A percentile compares a stretch with the other conserved stretches of the same genome.
Evolutionary conservation across 2,797 vertebrate genomes (phyloP).

Genomic region (Parambassis ranga): DNA sequence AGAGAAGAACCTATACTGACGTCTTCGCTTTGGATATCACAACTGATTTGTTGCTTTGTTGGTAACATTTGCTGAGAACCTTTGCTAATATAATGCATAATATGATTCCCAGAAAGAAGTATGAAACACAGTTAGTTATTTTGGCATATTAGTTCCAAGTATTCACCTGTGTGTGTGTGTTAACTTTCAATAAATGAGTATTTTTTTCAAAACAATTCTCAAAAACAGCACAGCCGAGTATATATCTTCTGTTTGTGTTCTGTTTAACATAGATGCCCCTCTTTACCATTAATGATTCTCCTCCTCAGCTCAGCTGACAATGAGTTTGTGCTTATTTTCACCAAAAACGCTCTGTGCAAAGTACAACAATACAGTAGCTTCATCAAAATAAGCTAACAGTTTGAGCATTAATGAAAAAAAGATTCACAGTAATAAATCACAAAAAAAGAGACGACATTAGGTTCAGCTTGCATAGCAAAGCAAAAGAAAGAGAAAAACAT

Average conservation of each 20-base stretch:
- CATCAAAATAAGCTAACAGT: conserved; percentile 73
- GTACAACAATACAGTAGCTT: conserved; percentile 83
- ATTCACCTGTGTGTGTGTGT: conserved; percentile 32
- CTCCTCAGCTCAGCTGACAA: conserved; percentile 88
- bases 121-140: conserved; percentile 47
- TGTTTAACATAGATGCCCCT: conserved; percentile 58
- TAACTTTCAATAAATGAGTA: conserved; percentile 55
- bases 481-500: conserved; percentile 88
- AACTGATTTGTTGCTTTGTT: conserved; percentile 37
- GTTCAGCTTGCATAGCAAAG: conserved; percentile 98
- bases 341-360: conserved; percentile 97
- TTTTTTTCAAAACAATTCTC: conserved; percentile 56
- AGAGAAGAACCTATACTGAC: conserved; percentile 32
- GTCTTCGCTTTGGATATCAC: conserved; percentile 65
- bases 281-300: conserved; percentile 71
- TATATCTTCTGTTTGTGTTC: conserved; percentile 55
- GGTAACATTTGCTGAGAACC: conserved; percentile 37
- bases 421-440: conserved; percentile 95
- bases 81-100: conserved; percentile 56
- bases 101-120: conserved; percentile 45
- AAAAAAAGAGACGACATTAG: conserved; percentile 88
- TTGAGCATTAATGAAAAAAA: conserved; percentile 78
- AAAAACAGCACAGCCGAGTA: conserved; percentile 62
- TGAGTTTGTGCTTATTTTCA: conserved; percentile 99
- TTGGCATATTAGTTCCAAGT: conserved; percentile 52